These are phyloP conservation scores for Monopis laevigella DNA, from an alignment of 2,888 invertebrate genomes.

Conservation along the genomic window DNA sequence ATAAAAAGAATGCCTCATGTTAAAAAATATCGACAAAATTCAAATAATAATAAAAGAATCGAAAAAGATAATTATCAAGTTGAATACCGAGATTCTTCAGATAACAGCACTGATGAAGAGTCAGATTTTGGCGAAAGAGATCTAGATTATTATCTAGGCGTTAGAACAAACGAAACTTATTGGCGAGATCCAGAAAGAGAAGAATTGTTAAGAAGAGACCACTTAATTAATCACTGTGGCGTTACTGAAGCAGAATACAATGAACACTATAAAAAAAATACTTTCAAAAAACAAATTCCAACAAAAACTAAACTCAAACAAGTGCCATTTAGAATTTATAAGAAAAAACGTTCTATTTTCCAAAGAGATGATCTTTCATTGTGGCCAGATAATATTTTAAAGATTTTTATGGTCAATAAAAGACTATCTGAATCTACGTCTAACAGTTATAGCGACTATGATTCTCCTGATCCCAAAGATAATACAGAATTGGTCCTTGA, in stretches of 20 bases:
- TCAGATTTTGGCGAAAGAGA: conserved; percentile 46
- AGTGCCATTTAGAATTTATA: conserved; percentile 54
- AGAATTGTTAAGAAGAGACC: conserved; percentile 54
- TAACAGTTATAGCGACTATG: conserved; percentile 58
- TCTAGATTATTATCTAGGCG: conserved; percentile 52
- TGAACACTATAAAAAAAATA: conserved; percentile 30
- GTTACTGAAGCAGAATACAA: conserved; percentile 51
- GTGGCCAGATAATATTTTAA: conserved; percentile 43
- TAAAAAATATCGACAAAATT: conserved; percentile 32
- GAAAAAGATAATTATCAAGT: conserved; percentile 17
- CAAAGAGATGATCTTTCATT: conserved; percentile 33
- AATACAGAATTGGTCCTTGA: no score
- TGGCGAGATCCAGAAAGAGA: conserved; percentile 51
- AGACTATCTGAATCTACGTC: conserved; percentile 48
- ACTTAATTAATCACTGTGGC: conserved; percentile 50
- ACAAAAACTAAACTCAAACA: conserved; percentile 39
- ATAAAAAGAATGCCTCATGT: conserved; percentile 41
- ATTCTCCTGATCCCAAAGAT: conserved; percentile 28
- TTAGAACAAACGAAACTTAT: conserved; percentile 43
- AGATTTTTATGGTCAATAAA: conserved; percentile 38
- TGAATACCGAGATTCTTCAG: not conserved
- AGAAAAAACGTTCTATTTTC: conserved; percentile 28
- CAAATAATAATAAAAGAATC: conserved; percentile 33
- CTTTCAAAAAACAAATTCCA: conserved; percentile 26
- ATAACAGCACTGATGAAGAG: conserved; percentile 24